Conservation (phyloP, 2,888 invertebrate species). For the Pantelozetes paolii region DNA sequence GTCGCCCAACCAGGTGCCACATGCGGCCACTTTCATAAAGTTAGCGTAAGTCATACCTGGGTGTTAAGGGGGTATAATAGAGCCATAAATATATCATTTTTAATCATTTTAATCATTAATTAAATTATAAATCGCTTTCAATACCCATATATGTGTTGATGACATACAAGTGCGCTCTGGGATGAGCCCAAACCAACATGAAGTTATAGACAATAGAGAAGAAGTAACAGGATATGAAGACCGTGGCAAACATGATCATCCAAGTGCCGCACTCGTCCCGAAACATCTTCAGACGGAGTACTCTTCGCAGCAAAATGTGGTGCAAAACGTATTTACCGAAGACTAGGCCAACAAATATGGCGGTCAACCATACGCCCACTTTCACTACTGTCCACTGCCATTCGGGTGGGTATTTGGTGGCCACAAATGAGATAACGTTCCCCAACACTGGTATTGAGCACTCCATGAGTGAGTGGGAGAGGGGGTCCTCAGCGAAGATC, state of each 20-base stretch:
- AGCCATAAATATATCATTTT: too few relatives aligned
- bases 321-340: slow-evolving; percentile 56
- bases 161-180: slow-evolving; percentile 51
- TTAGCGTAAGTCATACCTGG: slow-evolving; percentile 54
- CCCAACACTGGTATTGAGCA: slow-evolving; percentile 57
- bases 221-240: slow-evolving; percentile 55
- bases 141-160: slow-evolving; percentile 56
- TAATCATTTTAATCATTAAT: too few relatives aligned
- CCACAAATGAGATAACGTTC: slow-evolving; percentile 57
- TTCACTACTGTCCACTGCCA: slow-evolving; percentile 53
- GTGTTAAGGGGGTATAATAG: too few relatives aligned
- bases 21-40: slow-evolving; percentile 57
- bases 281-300: slow-evolving; percentile 57
- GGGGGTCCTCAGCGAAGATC: slow-evolving; percentile 58
- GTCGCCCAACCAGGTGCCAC: slow-evolving; percentile 58
- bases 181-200: slow-evolving; percentile 53
- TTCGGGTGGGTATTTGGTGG: slow-evolving; percentile 56
- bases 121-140: too few relatives aligned
- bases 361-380: slow-evolving; percentile 55
- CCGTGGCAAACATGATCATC: slow-evolving; percentile 57
- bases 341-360: slow-evolving; percentile 54
- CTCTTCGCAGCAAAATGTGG: slow-evolving; percentile 53
- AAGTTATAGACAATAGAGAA: slow-evolving; percentile 57
- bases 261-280: slow-evolving; percentile 57
- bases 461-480: slow-evolving; percentile 56